phyloP scores from a whole-genome alignment of 2,888 invertebrate genomes.

The Tupiocoris notatus region DNA sequence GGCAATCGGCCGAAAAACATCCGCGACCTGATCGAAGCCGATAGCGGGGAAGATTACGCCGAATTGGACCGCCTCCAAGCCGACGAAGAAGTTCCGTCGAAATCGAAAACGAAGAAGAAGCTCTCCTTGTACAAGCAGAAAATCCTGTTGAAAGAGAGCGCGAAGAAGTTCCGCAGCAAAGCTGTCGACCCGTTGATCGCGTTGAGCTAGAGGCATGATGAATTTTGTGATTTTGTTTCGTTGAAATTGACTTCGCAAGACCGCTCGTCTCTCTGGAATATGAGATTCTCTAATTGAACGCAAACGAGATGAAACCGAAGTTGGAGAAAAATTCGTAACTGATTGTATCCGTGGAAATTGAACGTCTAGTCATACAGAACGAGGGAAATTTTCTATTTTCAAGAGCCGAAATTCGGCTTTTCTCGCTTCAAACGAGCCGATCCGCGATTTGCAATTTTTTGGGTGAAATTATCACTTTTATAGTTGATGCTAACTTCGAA shows the following conservation, averaged over 20 bases:
- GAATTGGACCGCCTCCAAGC: constrained; percentile 52
- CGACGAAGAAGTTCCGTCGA: constrained; percentile 24
- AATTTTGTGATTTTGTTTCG: neutral
- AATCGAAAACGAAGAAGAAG: constrained; percentile 50
- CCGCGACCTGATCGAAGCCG: constrained; percentile 74
- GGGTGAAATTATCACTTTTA: too few relatives aligned
- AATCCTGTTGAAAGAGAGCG: constrained; percentile 48
- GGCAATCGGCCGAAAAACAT: constrained; percentile 72
- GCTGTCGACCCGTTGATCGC: constrained; percentile 66
- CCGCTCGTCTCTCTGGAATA: neutral
- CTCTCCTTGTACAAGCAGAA: constrained; percentile 48
- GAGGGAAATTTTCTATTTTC: neutral
- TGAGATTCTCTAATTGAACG: neutral
- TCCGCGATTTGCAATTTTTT: too few relatives aligned
- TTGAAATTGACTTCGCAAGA: neutral
- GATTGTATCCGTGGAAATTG: neutral
- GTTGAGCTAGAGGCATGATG: constrained; percentile 59
- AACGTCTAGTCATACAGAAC: neutral
- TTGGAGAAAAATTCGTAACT: neutral
- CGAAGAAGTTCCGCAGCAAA: constrained; percentile 57
- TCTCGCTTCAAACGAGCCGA: too few relatives aligned
- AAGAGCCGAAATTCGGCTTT: too few relatives aligned
- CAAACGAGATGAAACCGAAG: neutral
- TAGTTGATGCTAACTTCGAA: too few relatives aligned
- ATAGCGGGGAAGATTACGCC: constrained; percentile 55